Evolutionary conservation across 2,113 vertebrate species (phyloP).

Genomic region (Sarotherodon lohbergeri): DNA sequence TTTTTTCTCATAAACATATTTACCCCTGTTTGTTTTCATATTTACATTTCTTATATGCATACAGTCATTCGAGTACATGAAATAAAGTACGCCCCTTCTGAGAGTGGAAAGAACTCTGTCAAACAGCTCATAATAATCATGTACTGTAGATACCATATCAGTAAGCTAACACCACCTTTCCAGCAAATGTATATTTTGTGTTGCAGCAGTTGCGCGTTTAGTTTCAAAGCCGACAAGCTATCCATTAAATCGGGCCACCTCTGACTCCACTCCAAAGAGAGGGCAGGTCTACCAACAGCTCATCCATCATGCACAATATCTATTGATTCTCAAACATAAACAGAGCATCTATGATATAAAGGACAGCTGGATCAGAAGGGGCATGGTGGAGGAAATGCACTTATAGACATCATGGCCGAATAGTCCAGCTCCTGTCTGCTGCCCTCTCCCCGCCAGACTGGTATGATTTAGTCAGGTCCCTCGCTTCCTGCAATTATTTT

Average conservation of each 20-base stretch:
- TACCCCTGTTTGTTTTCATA: constrained; percentile 2
- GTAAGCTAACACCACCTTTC: constrained; percentile 12
- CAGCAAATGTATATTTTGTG: constrained; percentile 33
- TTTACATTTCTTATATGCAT: constrained; percentile 40
- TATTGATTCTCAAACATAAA: constrained; percentile 75
- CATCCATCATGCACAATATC: constrained; percentile 78
- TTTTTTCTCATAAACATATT: background rate
- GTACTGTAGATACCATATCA: constrained; percentile 65
- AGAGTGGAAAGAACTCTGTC: constrained; percentile 58
- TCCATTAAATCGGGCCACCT: constrained; percentile 78
- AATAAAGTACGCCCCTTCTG: constrained; percentile 41
- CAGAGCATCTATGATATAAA: constrained; percentile 76
- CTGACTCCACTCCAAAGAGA: constrained; percentile 62
- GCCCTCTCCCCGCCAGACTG: constrained; percentile 49
- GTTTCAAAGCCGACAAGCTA: constrained; percentile 59
- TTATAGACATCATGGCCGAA: constrained; percentile 57
- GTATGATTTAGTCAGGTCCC: constrained; percentile 68
- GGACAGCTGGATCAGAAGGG: constrained; percentile 65
- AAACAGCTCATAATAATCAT: constrained; percentile 75
- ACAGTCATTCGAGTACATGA: constrained; percentile 27
- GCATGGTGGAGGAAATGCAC: constrained; percentile 58
- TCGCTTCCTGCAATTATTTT: constrained; percentile 72
- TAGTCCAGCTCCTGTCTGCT: constrained; percentile 65
- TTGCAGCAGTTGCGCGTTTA: constrained; percentile 73
- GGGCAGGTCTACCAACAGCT: constrained; percentile 71